These are phyloP conservation scores for Mormyrus lacerda DNA, from an alignment of 2,113 vertebrate genomes.

Conservation along the genomic window DNA sequence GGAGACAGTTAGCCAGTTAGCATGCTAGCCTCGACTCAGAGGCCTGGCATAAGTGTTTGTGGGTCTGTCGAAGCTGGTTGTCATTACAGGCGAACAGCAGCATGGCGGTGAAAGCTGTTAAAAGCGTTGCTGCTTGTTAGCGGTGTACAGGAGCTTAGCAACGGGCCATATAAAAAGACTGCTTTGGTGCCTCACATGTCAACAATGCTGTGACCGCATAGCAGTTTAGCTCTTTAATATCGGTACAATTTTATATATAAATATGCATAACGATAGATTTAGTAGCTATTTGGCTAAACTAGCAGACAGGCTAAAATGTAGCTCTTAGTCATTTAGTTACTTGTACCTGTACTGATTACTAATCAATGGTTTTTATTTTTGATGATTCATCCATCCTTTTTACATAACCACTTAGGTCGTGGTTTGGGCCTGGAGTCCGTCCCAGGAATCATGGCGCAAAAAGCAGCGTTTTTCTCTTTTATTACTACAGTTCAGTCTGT, in stretches of 20 bases:
- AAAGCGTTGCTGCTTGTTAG: conserved; percentile 50
- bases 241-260: background rate
- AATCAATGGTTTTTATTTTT: background rate
- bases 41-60: conserved; percentile 12
- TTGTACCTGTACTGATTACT: background rate
- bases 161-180: conserved; percentile 24
- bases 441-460: background rate
- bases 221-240: background rate
- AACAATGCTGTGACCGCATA: background rate
- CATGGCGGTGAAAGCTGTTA: conserved; percentile 65
- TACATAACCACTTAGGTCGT: background rate
- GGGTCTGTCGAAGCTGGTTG: conserved; percentile 43
- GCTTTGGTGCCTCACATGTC: background rate
- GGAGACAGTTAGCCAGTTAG: background rate
- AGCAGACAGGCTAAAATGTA: background rate
- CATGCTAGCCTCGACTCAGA: background rate
- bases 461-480: background rate
- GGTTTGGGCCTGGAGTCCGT: background rate
- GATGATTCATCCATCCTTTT: background rate
- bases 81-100: conserved; percentile 50
- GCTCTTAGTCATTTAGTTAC: background rate
- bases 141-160: conserved; percentile 37
- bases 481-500: background rate
- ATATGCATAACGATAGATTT: background rate
- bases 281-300: background rate